Base-by-base conservation (phyloP, 1,140 invertebrate genomes). In the Drosophila obscura region DNA sequence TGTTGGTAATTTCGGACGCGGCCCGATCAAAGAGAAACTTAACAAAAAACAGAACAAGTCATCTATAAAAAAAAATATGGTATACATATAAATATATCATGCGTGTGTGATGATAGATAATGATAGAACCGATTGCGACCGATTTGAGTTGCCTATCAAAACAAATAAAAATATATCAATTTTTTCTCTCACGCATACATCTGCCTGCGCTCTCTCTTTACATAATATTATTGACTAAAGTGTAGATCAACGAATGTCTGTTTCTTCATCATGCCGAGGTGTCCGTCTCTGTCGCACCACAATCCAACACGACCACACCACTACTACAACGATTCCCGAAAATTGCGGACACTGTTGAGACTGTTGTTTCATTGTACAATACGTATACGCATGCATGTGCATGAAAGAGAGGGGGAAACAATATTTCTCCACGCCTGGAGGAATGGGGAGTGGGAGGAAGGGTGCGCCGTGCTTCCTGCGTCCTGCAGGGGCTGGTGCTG, bases 221-320 rank as follows among this genome's bases (percentile, higher is more conserved):
- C 49, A 77, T 77, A 73, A 82, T 77, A 81, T 72, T 80, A 87
- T 87, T 87, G 82, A 85, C 82, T 85, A 87, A 79, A 79, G 82
- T 87, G 83, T 88, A 85, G 82, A 88, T 87, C 78, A 85, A 82
- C 82, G 78, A 87, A 88, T 87, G 83, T 84, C 80, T 84, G 73
- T 79, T 72, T 81, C 67, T 78, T 59, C 65, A 65, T 64, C 26
- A 39, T 39, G 35, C 11, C 31, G 8, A 31, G 31, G 31, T 8
- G 31, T 31, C 7, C 52, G 46, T 75, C 55, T 73, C 44, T 49
- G 31, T 41, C 43, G 59, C 71, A 69, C 56, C 56, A 46, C 43
- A 43, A 55, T 11, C 35, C 49, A 55, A 11, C 55, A 49, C 43
- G 31, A 22, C 44, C 22, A 43, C 41, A 26, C 16, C 41, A 31